phyloP scores from a whole-genome alignment of 2,888 invertebrate genomes.

The Torymus aiolomorphi region DNA sequence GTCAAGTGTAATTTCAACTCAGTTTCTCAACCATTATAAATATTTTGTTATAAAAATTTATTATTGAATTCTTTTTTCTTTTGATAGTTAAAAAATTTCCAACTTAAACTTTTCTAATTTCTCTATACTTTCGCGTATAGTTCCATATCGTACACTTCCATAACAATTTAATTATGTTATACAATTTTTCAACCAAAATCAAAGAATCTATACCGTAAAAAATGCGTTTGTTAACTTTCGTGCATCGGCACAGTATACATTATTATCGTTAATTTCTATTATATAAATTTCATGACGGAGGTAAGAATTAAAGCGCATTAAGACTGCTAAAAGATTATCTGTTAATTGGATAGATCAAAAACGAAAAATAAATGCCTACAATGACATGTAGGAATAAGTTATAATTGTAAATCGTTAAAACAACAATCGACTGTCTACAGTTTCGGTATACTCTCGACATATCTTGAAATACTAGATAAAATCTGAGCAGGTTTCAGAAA shows the following conservation, averaged over 20 bases:
- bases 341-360: constrained; percentile 49
- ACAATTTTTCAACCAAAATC: background rate
- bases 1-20: too few relatives aligned
- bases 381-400: constrained; percentile 59
- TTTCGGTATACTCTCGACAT: constrained; percentile 71
- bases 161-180: too few relatives aligned
- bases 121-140: too few relatives aligned
- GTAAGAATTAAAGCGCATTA: constrained; percentile 20
- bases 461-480: constrained; percentile 63
- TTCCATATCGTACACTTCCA: too few relatives aligned
- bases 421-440: constrained; percentile 65
- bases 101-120: background rate
- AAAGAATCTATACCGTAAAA: background rate
- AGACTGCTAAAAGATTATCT: constrained; percentile 47
- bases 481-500: constrained; percentile 73
- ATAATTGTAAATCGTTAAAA: constrained; percentile 60
- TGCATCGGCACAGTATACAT: constrained; percentile 33
- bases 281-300: background rate
- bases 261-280: constrained; percentile 46
- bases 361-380: constrained; percentile 60
- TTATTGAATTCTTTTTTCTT: background rate
- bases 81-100: background rate
- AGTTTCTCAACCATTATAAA: background rate
- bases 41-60: constrained; percentile 12
- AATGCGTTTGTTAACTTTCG: constrained; percentile 38